Conservation (phyloP, 2,113 vertebrate genomes). For the Mustela nigripes region DNA sequence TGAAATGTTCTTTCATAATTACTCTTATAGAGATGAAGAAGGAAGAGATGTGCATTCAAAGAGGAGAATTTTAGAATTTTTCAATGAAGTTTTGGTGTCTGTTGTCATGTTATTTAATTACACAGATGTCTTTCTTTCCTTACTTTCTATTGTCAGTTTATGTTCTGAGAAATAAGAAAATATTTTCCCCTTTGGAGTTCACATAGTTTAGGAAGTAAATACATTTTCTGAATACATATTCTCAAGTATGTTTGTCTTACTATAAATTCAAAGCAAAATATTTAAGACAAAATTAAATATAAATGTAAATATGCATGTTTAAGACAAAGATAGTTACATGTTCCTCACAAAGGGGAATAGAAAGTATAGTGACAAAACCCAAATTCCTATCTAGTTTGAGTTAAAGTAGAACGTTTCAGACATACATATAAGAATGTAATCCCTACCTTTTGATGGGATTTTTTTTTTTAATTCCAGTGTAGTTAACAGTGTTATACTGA, state of each 20-base stretch:
- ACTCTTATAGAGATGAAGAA: background rate
- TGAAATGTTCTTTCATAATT: background rate
- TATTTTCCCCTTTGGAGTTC: background rate
- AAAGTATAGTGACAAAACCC: background rate
- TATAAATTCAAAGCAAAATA: slow-evolving; percentile 19
- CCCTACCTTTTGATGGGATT: background rate
- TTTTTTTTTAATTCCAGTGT: background rate
- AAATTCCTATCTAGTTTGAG: background rate
- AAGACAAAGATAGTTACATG: background rate
- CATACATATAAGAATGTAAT: background rate
- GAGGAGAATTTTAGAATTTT: background rate
- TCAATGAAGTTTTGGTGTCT: background rate
- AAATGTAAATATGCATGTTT: background rate
- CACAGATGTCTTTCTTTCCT: background rate
- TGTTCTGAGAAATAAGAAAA: slow-evolving; percentile 35
- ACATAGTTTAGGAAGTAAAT: background rate
- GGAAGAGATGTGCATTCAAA: background rate
- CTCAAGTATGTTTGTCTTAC: background rate
- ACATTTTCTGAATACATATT: background rate
- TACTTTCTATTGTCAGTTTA: background rate
- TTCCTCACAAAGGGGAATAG: background rate
- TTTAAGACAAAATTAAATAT: background rate
- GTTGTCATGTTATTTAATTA: background rate
- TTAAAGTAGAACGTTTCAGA: background rate
- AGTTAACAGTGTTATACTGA: background rate